Evolutionary conservation across 1,140 invertebrate genomes (phyloP), one percentile per base, ranked within the genome.

Genomic region (Cotesia glomerata): DNA sequence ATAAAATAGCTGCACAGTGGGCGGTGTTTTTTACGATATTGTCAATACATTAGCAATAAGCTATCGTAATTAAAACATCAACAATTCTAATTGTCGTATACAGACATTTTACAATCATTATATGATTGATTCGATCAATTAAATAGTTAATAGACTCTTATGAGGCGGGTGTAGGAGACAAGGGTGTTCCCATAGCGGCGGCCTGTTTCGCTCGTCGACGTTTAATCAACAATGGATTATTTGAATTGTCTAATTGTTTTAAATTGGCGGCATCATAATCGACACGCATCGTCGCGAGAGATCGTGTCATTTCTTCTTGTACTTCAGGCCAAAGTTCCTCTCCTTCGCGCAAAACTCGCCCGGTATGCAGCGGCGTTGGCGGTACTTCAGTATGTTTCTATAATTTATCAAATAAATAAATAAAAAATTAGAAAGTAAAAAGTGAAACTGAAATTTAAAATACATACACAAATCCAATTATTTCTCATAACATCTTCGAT

Each of bases 281-380:
- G 0, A 98, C 95, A 66, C 98, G 89, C 97, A 99, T 99, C 65
- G 96, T 97, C 45, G 97, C 96, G 51, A 99, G 87, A 0, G 97
- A 98, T 71, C 96, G 92, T 0, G 95, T 98, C 96, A 99, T 98
- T 88, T 99, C 97, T 86, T 99, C 97, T 90, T 99, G 95, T 13
- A 99, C 96, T 82, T 99, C 97, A 3, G 94, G 93, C 97, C 97
- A 99, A 35, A 93, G 91, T 70, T 97, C 96, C 73, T 94, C 94
- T 59, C 95, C 93, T 86, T 99, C 97, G 71, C 93, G 92, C 16
- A 98, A 86, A 77, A 98, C 92, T 67, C 93, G 89, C 32, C 95
- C 91, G 2, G 97, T 98, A 84, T 96, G 93, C 2, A 99, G 89
- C 1, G 97, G 97, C 45, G 97, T 99, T 80, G 95, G 93, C 0